These are phyloP conservation scores for Melangyna quadrimaculata DNA, from an alignment of 2,888 invertebrate species.

Conservation along the genomic window DNA sequence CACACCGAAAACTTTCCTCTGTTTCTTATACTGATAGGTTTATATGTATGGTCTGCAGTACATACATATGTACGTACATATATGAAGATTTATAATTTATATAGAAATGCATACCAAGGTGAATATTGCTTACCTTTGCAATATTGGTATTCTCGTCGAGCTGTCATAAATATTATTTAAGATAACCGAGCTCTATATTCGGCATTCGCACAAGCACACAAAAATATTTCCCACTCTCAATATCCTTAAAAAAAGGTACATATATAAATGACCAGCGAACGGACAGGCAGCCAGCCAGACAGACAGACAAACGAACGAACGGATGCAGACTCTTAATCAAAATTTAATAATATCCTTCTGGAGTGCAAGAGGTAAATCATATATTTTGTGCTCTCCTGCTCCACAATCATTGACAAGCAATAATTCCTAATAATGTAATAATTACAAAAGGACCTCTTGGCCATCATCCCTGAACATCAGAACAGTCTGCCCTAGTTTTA, in stretches of 20 bases:
- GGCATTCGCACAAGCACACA: background rate
- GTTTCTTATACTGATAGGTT: background rate
- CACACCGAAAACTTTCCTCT: constrained; percentile 37
- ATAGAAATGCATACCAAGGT: constrained; percentile 14
- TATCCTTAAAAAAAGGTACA: too few species aligned
- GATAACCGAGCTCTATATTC: constrained; percentile 49
- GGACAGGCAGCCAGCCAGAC: background rate
- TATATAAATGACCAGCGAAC: too few species aligned
- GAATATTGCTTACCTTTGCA: constrained; percentile 65
- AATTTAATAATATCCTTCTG: constrained; percentile 66
- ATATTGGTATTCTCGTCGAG: constrained; percentile 32
- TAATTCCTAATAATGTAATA: constrained; percentile 70
- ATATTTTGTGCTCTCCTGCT: constrained; percentile 26
- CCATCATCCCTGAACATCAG: background rate
- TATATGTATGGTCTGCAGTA: background rate
- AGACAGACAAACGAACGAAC: background rate
- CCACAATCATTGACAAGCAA: constrained; percentile 63
- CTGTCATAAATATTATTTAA: constrained; percentile 72
- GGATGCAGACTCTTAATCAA: constrained; percentile 61
- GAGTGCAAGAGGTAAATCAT: constrained; percentile 59
- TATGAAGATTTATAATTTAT: background rate
- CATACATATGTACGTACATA: background rate
- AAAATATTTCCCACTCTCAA: constrained; percentile 24
- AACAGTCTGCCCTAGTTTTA: background rate
- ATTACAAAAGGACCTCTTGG: constrained; percentile 64